Conservation (phyloP, 2,797 vertebrate species). For the Phaenicophaeus curvirostris region DNA sequence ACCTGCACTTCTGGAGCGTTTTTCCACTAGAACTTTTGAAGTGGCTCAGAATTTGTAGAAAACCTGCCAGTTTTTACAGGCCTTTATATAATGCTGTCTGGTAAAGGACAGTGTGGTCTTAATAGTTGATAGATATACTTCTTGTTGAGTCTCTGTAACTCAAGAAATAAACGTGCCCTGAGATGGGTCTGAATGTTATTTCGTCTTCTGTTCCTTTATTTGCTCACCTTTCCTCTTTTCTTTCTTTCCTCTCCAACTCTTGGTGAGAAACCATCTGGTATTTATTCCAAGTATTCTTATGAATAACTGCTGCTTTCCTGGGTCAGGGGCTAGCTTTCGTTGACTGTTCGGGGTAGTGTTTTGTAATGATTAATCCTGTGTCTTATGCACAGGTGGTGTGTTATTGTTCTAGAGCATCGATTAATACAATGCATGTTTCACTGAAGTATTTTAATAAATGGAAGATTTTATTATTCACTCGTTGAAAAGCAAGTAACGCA, state of each 20-base stretch:
- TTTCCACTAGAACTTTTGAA: not conserved
- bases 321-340: not conserved
- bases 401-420: not conserved
- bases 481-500: not conserved
- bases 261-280: not conserved
- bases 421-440: not conserved
- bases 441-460: not conserved
- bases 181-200: not conserved
- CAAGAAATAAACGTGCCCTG: not conserved
- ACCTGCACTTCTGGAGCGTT: not conserved
- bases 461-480: not conserved
- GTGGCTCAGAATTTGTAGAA: not conserved
- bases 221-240: not conserved
- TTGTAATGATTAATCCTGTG: not conserved
- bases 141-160: not conserved
- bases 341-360: not conserved
- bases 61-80: not conserved
- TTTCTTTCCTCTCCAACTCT: not conserved
- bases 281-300: not conserved
- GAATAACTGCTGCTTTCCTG: not conserved
- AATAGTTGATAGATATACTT: not conserved
- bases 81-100: not conserved
- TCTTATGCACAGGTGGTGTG: not conserved
- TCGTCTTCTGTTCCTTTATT: not conserved
- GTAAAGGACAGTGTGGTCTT: not conserved